phyloP scores from a whole-genome alignment of 92 coral and sea anemone genomes.

The Epizoanthus illoricatus region DNA sequence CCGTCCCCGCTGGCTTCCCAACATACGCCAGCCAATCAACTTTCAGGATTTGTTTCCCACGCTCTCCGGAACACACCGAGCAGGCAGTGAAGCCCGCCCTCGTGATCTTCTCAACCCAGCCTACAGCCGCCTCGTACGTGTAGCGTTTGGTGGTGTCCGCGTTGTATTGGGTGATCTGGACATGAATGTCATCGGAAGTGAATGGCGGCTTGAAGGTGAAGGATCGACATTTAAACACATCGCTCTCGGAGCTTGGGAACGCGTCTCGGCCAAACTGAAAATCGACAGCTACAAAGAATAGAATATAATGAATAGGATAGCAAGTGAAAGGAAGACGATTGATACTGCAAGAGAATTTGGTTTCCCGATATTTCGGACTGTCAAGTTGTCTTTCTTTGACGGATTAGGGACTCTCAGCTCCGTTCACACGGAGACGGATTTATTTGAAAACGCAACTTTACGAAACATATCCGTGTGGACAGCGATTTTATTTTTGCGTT shows the following conservation, averaged over 20 bases:
- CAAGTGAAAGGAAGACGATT: no score
- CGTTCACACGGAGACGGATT: no score
- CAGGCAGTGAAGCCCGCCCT: slow-evolving; percentile 62
- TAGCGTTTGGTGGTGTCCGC: slow-evolving; percentile 46
- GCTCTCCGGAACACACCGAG: slow-evolving; percentile 70
- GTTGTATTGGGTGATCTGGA: slow-evolving; percentile 64
- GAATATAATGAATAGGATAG: no score
- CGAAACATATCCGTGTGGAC: no score
- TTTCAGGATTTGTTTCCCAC: slow-evolving; percentile 53
- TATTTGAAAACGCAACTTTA: no score
- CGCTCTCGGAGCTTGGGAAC: slow-evolving; percentile 51
- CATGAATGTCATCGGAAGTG: slow-evolving; percentile 55
- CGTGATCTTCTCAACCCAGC: slow-evolving; percentile 75
- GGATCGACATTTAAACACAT: slow-evolving; percentile 46
- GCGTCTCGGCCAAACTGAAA: slow-evolving; percentile 61
- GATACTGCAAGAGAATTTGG: no score
- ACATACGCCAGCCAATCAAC: slow-evolving; percentile 76
- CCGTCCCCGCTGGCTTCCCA: slow-evolving; percentile 54
- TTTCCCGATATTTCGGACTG: no score
- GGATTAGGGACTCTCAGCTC: no score
- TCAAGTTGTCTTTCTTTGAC: no score
- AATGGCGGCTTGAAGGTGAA: slow-evolving; percentile 51
- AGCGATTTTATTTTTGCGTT: no score
- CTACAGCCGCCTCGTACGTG: slow-evolving; percentile 79
- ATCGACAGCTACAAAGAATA: slow-evolving; percentile 38